phyloP scores from a whole-genome alignment of 2,797 vertebrate genomes.

The Steatocranus sp. region DNA sequence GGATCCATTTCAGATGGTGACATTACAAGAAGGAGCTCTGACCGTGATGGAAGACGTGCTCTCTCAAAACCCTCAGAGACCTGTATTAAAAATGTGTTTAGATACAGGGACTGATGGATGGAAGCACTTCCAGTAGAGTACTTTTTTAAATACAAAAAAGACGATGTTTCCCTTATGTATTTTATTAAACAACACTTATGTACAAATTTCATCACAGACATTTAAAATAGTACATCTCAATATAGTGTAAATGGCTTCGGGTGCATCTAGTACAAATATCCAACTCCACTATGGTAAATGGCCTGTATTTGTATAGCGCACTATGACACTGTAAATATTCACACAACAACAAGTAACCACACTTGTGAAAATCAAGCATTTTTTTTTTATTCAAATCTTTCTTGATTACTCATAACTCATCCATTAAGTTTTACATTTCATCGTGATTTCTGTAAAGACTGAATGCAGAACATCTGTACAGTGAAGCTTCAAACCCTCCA shows the following conservation, averaged over 20 bases:
- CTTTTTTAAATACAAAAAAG: background rate
- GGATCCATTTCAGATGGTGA: background rate
- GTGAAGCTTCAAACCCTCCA: slow-evolving; percentile 10
- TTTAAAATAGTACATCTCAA: slow-evolving; percentile 70
- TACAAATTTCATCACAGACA: slow-evolving; percentile 69
- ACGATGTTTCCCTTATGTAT: background rate
- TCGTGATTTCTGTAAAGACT: background rate
- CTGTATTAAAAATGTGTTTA: background rate
- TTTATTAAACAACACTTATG: slow-evolving; percentile 72
- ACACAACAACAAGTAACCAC: slow-evolving; percentile 51
- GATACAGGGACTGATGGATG: background rate
- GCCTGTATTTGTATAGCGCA: too few relatives aligned
- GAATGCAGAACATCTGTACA: slow-evolving; percentile 16
- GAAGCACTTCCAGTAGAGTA: background rate
- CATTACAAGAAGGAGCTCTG: background rate
- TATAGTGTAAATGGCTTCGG: slow-evolving; percentile 61
- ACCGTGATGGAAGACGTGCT: background rate
- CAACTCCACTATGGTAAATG: slow-evolving; percentile 53
- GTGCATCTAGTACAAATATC: slow-evolving; percentile 63
- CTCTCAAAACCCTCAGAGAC: background rate
- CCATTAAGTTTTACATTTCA: background rate
- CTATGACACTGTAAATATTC: slow-evolving; percentile 40
- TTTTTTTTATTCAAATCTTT: slow-evolving; percentile 12
- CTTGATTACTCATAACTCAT: slow-evolving; percentile 15
- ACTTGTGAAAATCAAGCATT: slow-evolving; percentile 48